Conservation (phyloP, 2,888 invertebrate genomes). For the Ophion obscuratus region DNA sequence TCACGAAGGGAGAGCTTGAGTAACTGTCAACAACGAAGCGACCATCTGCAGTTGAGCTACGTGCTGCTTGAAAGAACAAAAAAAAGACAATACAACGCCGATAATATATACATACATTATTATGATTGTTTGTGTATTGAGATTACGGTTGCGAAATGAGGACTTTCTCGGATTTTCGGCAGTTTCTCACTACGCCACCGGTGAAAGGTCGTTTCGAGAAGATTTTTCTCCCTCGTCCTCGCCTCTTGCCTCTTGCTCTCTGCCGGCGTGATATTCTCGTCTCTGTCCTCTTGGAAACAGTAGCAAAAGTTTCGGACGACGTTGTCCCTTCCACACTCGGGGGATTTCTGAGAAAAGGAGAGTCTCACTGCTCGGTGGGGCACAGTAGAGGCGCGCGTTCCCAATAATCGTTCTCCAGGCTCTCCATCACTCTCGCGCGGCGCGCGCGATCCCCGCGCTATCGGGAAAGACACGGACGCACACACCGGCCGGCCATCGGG, state of each 20-base stretch:
- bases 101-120: background rate
- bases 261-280: background rate
- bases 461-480: background rate
- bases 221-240: background rate
- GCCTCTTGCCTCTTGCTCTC: background rate
- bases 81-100: background rate
- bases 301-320: conserved; percentile 18
- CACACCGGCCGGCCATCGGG: background rate
- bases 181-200: background rate
- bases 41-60: background rate
- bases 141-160: background rate
- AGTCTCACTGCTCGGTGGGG: conserved; percentile 10
- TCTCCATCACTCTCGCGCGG: conserved; percentile 46
- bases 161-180: background rate
- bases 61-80: background rate
- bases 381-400: conserved; percentile 26
- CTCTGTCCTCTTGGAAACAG: conserved; percentile 15
- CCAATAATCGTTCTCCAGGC: conserved; percentile 43
- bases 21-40: conserved; percentile 15
- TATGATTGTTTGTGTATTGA: background rate
- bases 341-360: conserved; percentile 30
- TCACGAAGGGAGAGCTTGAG: background rate
- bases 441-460: conserved; percentile 20
- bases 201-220: conserved; percentile 14
- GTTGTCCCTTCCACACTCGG: conserved; percentile 20